Conservation (phyloP, 2,888 invertebrate species). For the Pollenia griseotomentosa region DNA sequence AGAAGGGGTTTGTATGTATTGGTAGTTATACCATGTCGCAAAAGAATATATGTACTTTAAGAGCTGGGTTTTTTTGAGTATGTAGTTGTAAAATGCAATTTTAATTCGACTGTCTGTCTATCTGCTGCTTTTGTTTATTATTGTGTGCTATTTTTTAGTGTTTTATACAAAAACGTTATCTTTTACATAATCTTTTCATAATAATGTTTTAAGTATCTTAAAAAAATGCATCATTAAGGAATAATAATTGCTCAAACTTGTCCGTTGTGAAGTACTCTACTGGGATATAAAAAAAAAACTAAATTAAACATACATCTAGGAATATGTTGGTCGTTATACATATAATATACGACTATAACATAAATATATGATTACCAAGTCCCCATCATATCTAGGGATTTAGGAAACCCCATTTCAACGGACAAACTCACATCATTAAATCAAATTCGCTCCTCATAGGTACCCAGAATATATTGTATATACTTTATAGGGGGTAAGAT, state of each 20-base stretch:
- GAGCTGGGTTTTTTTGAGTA: background rate
- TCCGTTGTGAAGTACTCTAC: too few species aligned
- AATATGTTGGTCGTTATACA: too few species aligned
- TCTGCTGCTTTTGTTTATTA: background rate
- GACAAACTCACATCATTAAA: too few species aligned
- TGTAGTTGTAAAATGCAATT: background rate
- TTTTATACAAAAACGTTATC: background rate
- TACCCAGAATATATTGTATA: too few species aligned
- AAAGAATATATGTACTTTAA: background rate
- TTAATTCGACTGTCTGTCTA: conserved; percentile 14
- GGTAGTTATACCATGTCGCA: background rate
- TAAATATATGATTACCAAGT: too few species aligned
- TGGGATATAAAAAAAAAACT: too few species aligned
- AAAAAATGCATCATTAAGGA: background rate
- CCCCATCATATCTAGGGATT: too few species aligned
- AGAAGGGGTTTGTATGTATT: background rate
- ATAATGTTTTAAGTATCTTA: background rate
- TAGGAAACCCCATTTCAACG: too few species aligned
- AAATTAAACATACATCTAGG: too few species aligned
- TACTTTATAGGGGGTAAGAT: too few species aligned
- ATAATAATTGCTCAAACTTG: background rate
- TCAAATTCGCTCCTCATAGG: too few species aligned
- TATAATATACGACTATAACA: too few species aligned
- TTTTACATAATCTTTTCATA: conserved; percentile 10
- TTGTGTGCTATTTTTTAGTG: background rate